Conservation (phyloP, 2,113 vertebrate genomes). For the Pan troglodytes region NHGRI_mPanTro3-v2.1_pri NC_072412.2:98190001-98190500, state of each 20-base stretch:
- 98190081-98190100: slow-evolving; percentile 1
- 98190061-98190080: background rate
- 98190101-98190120: background rate
- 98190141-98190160: background rate
- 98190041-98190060: background rate
- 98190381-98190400: background rate
- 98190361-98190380: background rate
- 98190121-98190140: background rate
- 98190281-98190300: background rate
- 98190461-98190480: too few species aligned
- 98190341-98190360: background rate
- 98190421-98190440: too few species aligned
- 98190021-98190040: background rate
- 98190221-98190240: background rate
- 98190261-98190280: background rate
- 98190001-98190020: background rate
- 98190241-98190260: background rate
- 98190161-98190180: background rate
- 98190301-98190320: background rate
- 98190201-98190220: background rate
- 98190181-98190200: background rate
- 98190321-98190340: background rate
- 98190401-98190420: too few species aligned
- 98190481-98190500: too few species aligned
- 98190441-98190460: too few species aligned